phyloP scores from a whole-genome alignment of 2,888 invertebrate species.

The Yponomeuta malinellus region DNA sequence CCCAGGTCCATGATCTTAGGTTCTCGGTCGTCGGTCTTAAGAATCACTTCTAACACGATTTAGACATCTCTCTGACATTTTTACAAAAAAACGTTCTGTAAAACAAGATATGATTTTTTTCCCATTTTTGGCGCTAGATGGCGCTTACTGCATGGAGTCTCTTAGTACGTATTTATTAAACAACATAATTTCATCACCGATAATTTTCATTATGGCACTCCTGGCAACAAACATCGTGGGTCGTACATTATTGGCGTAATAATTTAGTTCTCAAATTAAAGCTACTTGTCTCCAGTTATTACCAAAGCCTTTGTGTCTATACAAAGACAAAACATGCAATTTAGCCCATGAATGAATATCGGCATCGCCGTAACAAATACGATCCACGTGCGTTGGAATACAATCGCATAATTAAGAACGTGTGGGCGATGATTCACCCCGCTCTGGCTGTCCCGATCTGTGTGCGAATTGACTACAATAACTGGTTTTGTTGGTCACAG shows the following conservation, averaged over 20 bases:
- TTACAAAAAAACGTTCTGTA: too few relatives aligned
- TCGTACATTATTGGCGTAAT: neutral
- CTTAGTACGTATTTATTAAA: too few relatives aligned
- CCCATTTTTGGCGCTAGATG: too few relatives aligned
- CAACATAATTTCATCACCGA: too few relatives aligned
- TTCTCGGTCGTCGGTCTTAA: too few relatives aligned
- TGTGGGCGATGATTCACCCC: constrained; percentile 1
- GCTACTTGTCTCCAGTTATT: neutral
- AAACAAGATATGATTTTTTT: too few relatives aligned
- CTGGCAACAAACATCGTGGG: neutral
- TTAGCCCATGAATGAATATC: neutral
- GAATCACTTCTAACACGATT: too few relatives aligned
- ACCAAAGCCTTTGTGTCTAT: neutral
- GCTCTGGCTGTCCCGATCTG: neutral
- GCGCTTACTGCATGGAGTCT: too few relatives aligned
- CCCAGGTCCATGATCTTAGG: too few relatives aligned
- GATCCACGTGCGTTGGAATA: neutral
- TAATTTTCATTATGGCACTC: too few relatives aligned
- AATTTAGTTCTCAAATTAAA: neutral
- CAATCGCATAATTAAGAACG: neutral
- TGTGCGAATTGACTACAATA: neutral
- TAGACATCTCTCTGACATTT: too few relatives aligned
- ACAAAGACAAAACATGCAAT: neutral
- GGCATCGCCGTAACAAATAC: neutral
- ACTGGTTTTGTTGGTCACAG: neutral